Evolutionary conservation across 1,140 invertebrate species (phyloP), one percentile per base, ranked within the genome.

Genomic region (Trachymyrmex septentrionalis): DNA sequence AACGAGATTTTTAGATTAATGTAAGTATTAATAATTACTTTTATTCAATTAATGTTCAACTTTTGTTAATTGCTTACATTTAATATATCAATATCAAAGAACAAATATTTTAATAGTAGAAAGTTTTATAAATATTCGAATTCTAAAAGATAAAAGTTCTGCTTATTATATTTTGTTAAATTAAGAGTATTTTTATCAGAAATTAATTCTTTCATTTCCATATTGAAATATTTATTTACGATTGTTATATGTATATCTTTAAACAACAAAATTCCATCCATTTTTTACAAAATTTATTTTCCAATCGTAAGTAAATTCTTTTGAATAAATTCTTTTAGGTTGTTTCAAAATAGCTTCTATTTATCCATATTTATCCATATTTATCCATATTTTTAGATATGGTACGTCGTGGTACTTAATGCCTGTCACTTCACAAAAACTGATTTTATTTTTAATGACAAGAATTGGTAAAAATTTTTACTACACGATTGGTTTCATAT

Each of bases 381-480:
- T 10, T 64, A 50, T 14, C 14, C 1, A 6, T 9, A 24, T 59
- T 86, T 57, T 61, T 67, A 88, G 84, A 61, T 86, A 55, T 21
- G 12, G 14, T 30, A 53, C 38, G 19, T 53, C 90, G 16, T 92
- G 87, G 88, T 87, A 90, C 16, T 72, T 77, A 27, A 64, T 88
- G 48, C 66, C 90, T 9, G 1, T 86, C 6, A 27, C 71, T 1
- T 50, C 61, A 10, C 84, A 88, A 73, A 89, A 89, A 77, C 27
- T 92, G 10, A 55, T 91, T 27, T 57, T 88, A 48, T 64, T 88
- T 16, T 59, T 92, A 19, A 85, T 92, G 78, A 34, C 61, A 24
- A 86, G 59, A 86, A 69, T 73, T 57, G 10, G 27, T 2, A 85
- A 66, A 63, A 55, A 80, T 0, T 86, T 71, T 69, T n/a, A 16